Evolutionary conservation across 2,888 invertebrate species (phyloP), one percentile per base, ranked within the genome.

Genomic region (Agrilus biguttatus): DNA sequence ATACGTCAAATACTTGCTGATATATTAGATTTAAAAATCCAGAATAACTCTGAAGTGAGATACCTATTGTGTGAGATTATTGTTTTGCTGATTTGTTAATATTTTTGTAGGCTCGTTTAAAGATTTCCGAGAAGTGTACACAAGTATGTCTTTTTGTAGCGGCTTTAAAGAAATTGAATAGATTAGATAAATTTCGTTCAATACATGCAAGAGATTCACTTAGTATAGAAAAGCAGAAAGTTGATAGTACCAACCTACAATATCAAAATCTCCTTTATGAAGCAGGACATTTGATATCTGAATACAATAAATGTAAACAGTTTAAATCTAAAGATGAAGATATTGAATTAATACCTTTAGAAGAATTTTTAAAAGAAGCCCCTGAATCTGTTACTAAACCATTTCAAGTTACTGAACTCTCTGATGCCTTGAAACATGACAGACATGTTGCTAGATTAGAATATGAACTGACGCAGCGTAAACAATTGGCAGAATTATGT

Each of bases 291-390:
- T 71, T 96, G 14, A 84, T 90, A 53, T 89, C 90, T 54, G 95
- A 96, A 73, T 90, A 91, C n/a, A 80, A 85, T 14, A 90, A 91
- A 58, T 95, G 95, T 59, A 74, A 91, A 46, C 89, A 93, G 59
- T 95, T 93, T 61, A 93, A 90, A 61, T 93, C 93, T 8, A 88
- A 89, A 63, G 92, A 95, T 73, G 90, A 93, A 67, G 83, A 84
- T 58, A 90, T 96, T 55, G 85, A 91, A 57, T 70, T 96, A 40
- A 83, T 96, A 2, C 67, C 86, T 0, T 72, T 85, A 40, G 81
- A 85, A 44, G 85, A 90, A 56, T 95, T 95, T 63, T 84, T 83
- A 57, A 71, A 72, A 54, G 76, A 83, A 61, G 90, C 91, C 14
- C 87, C 89, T 8, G 65, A 71, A 51, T 72, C 67, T n/a, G 47